These are phyloP conservation scores for Semotilus atromaculatus DNA, from an alignment of 2,797 vertebrate genomes.

Conservation along the genomic window DNA sequence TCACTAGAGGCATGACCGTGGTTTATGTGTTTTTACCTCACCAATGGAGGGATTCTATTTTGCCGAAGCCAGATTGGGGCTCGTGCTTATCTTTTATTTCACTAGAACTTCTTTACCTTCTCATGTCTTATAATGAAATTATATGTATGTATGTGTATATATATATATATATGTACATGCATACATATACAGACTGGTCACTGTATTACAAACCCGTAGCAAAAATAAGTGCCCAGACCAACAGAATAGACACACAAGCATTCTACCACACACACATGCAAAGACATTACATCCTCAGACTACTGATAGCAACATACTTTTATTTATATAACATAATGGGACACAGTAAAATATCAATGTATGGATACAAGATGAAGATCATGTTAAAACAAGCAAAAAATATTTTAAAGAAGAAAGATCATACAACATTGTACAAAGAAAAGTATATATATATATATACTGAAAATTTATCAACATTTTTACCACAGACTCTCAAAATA, in stretches of 20 bases:
- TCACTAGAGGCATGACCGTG: conserved; percentile 53
- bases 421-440: conserved; percentile 59
- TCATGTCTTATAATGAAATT: conserved; percentile 71
- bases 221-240: conserved; percentile 84
- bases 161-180: conserved; percentile 14
- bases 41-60: conserved; percentile 66
- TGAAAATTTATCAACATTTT: conserved; percentile 63
- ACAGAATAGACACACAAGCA: conserved; percentile 66
- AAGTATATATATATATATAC: conserved; percentile 61
- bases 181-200: conserved; percentile 78
- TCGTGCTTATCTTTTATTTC: conserved; percentile 63
- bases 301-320: conserved; percentile 63
- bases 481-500: conserved; percentile 64
- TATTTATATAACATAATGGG: conserved; percentile 71
- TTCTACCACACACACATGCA: conserved; percentile 31
- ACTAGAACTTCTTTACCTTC: conserved; percentile 74
- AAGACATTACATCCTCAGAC: conserved; percentile 30
- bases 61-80: conserved; percentile 63
- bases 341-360: conserved; percentile 70
- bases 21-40: conserved; percentile 73
- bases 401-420: conserved; percentile 53
- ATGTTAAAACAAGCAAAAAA: conserved; percentile 44
- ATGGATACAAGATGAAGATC: conserved; percentile 65
- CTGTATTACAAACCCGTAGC: conserved; percentile 83
- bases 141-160: conserved; percentile 35